Percentiles rank a stretch among this genome's conserved stretches.
phyloP scores from a whole-genome alignment of 2,888 invertebrate genomes.

The Cephalotes varians region DNA sequence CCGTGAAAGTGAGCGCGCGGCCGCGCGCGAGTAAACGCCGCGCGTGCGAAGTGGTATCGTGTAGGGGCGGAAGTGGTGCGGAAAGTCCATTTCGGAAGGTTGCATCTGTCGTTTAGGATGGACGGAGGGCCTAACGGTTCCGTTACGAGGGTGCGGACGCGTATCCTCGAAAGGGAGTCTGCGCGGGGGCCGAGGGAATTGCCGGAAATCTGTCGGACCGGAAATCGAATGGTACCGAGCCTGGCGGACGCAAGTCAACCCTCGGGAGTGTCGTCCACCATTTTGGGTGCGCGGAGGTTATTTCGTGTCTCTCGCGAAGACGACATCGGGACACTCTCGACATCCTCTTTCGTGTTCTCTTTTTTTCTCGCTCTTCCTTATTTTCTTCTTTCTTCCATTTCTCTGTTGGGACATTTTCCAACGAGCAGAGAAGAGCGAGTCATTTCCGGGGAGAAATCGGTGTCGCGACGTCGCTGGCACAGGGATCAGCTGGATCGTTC shows the following conservation, averaged over 20 bases:
- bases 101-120: constrained; percentile 10
- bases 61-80: constrained; percentile 51
- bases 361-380: background rate
- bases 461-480: background rate
- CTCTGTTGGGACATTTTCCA: background rate
- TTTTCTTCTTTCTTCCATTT: background rate
- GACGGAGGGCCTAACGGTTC: background rate
- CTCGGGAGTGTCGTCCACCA: constrained; percentile 84
- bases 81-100: constrained; percentile 49
- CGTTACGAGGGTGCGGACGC: constrained; percentile 7
- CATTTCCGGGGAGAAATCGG: constrained; percentile 9
- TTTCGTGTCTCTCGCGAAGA: constrained; percentile 65
- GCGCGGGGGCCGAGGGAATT: background rate
- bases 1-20: background rate
- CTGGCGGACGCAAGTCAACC: constrained; percentile 58
- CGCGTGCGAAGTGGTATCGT: constrained; percentile 15
- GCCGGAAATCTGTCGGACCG: constrained; percentile 19
- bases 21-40: constrained; percentile 1
- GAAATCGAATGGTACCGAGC: constrained; percentile 25
- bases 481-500: constrained; percentile 20
- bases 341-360: background rate
- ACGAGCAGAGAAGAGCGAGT: constrained; percentile 9
- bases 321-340: constrained; percentile 11
- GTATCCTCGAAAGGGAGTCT: background rate
- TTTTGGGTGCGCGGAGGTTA: constrained; percentile 84